Evolutionary conservation across 1,140 invertebrate species (phyloP).

Genomic region (Tetraneura akinire): DNA sequence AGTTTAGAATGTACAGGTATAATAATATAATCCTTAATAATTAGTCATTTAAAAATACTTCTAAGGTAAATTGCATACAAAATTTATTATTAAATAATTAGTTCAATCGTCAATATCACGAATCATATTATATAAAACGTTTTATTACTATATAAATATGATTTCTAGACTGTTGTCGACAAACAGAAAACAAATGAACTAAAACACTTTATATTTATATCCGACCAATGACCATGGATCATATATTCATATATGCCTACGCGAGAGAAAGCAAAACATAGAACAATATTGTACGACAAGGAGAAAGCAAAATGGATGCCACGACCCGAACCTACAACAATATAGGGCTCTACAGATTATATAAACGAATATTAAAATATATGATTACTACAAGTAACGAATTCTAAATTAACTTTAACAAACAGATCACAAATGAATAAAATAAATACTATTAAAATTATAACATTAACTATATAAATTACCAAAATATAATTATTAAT

Average conservation of each 20-base stretch:
- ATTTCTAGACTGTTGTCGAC: background rate
- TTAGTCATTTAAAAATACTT: too few relatives aligned
- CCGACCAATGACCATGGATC: conserved; percentile 22
- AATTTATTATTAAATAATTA: too few relatives aligned
- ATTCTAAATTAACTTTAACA: background rate
- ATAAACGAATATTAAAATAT: conserved; percentile 23
- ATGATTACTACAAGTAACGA: background rate
- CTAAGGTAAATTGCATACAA: too few relatives aligned
- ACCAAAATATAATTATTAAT: too few relatives aligned
- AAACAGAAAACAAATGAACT: conserved; percentile 38
- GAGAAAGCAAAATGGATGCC: conserved; percentile 49
- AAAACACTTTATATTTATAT: background rate
- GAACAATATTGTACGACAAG: conserved; percentile 32
- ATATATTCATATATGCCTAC: too few relatives aligned
- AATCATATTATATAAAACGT: too few relatives aligned
- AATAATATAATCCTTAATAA: too few relatives aligned
- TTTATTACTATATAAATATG: too few relatives aligned
- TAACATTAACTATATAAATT: too few relatives aligned
- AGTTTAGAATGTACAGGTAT: too few relatives aligned
- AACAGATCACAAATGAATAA: conserved; percentile 13
- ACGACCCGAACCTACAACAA: conserved; percentile 46
- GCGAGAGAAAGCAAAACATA: conserved; percentile 47
- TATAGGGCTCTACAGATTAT: conserved; percentile 13
- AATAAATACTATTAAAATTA: background rate
- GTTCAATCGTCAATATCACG: too few relatives aligned